A percentile compares a stretch with the other conserved stretches of the same genome.
These are phyloP conservation scores for Hirtodrosophila alboralis DNA, from an alignment of 2,888 invertebrate genomes.

Conservation along the genomic window DNA sequence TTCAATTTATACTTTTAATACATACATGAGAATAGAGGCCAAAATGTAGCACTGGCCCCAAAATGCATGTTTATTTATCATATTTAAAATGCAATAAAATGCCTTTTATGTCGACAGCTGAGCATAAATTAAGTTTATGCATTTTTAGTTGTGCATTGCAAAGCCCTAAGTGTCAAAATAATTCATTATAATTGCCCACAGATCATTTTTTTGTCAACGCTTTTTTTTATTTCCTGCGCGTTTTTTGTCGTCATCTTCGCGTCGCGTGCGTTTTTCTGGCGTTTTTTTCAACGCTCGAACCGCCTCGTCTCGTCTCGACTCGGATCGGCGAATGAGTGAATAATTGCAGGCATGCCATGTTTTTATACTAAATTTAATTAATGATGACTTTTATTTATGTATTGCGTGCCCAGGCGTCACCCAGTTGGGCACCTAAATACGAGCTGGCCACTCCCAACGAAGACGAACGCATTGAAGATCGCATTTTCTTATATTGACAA, in stretches of 20 bases:
- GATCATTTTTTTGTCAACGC: constrained; percentile 75
- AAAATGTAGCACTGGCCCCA: constrained; percentile 35
- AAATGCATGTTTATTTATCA: constrained; percentile 76
- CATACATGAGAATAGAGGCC: constrained; percentile 19
- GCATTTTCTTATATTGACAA: background rate
- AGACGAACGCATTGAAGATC: constrained; percentile 1
- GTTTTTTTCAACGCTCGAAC: constrained; percentile 37
- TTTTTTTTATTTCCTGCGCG: constrained; percentile 36
- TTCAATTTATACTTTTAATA: constrained; percentile 40
- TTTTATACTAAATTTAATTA: constrained; percentile 77
- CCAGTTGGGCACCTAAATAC: constrained; percentile 64
- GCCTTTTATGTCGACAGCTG: constrained; percentile 68
- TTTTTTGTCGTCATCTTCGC: constrained; percentile 36
- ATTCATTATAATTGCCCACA: constrained; percentile 83
- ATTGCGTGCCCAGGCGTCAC: constrained; percentile 58
- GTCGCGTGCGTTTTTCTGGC: constrained; percentile 24
- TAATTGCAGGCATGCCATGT: constrained; percentile 72
- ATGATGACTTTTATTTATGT: constrained; percentile 78
- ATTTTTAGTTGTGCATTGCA: constrained; percentile 67
- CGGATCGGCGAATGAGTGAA: constrained; percentile 61
- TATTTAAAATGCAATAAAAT: constrained; percentile 82
- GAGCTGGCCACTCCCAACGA: constrained; percentile 42
- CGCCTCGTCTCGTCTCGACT: constrained; percentile 25
- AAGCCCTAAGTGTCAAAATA: constrained; percentile 80
- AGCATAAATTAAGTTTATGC: constrained; percentile 76